These are phyloP conservation scores for Arvicanthis niloticus DNA, from an alignment of 2,113 vertebrate species.

Conservation along the genomic window DNA sequence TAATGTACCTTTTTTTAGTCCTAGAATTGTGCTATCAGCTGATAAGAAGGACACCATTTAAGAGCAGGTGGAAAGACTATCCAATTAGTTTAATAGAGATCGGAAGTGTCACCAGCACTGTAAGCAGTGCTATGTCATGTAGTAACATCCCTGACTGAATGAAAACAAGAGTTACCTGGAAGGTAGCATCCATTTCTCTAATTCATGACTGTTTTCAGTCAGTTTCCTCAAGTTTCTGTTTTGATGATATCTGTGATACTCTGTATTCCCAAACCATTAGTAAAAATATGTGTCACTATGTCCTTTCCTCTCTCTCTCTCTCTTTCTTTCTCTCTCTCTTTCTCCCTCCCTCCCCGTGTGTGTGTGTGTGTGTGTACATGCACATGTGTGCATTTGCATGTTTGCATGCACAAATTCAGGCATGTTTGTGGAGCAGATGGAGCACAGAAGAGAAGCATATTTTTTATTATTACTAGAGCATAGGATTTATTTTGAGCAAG, in stretches of 20 bases:
- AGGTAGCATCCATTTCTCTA: neutral
- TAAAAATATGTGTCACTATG: neutral
- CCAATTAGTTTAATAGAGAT: neutral
- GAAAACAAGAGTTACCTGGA: neutral
- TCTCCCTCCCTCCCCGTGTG: too few relatives aligned
- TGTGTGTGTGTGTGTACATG: neutral
- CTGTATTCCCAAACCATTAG: neutral
- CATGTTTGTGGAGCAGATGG: neutral
- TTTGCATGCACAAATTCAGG: neutral
- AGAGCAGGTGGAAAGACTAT: neutral
- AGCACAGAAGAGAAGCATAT: neutral
- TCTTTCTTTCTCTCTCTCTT: neutral
- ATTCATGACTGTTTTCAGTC: neutral
- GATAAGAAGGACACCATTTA: neutral
- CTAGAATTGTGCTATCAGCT: neutral
- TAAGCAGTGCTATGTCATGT: neutral
- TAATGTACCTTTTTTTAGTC: neutral
- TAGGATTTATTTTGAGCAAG: constrained; percentile 60
- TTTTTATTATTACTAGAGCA: constrained; percentile 15
- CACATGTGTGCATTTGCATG: neutral
- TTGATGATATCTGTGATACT: neutral
- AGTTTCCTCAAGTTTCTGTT: neutral
- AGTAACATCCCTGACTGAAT: too few relatives aligned
- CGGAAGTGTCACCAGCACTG: too few relatives aligned
- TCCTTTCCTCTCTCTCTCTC: neutral